Evolutionary conservation across 2,113 vertebrate genomes (phyloP).

Genomic region (Aplodontia rufa): DNA sequence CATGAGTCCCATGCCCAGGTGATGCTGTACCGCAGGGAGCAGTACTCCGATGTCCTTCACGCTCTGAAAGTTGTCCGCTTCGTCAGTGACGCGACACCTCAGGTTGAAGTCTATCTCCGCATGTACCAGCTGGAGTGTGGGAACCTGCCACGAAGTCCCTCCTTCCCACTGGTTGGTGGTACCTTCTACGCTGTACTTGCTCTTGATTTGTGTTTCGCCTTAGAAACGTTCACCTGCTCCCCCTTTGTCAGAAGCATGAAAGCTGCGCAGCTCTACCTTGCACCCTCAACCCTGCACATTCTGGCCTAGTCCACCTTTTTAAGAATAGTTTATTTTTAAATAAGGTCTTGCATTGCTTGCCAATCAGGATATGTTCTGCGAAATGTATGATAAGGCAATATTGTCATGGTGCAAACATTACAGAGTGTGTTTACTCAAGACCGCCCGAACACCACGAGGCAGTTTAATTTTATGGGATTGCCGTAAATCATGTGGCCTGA

Average conservation of each 20-base stretch:
- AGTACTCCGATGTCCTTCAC: conserved; percentile 91
- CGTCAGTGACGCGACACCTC: conserved; percentile 87
- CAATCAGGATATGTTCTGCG: not conserved
- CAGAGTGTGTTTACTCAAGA: not conserved
- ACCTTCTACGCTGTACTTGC: not conserved
- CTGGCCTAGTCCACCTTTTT: not conserved
- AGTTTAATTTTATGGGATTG: not conserved
- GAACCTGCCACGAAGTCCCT: conserved; percentile 89
- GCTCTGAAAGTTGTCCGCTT: conserved; percentile 92
- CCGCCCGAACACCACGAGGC: not conserved
- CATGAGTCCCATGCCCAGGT: conserved; percentile 94
- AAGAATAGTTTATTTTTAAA: not conserved
- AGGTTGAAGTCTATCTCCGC: conserved; percentile 91
- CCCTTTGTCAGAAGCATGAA: not conserved
- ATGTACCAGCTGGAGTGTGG: conserved; percentile 95
- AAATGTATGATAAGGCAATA: not conserved
- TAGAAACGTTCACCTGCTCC: not conserved
- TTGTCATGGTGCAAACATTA: not conserved
- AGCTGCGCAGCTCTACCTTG: not conserved
- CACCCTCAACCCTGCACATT: not conserved
- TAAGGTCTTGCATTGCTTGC: not conserved
- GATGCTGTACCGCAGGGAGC: conserved; percentile 90
- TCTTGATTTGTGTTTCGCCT: too few relatives aligned
- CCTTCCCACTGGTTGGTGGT: conserved; percentile 88
- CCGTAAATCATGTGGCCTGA: too few relatives aligned